Base-by-base conservation (phyloP, 2,888 invertebrate species). In the Hirtodrosophila confusa region DNA sequence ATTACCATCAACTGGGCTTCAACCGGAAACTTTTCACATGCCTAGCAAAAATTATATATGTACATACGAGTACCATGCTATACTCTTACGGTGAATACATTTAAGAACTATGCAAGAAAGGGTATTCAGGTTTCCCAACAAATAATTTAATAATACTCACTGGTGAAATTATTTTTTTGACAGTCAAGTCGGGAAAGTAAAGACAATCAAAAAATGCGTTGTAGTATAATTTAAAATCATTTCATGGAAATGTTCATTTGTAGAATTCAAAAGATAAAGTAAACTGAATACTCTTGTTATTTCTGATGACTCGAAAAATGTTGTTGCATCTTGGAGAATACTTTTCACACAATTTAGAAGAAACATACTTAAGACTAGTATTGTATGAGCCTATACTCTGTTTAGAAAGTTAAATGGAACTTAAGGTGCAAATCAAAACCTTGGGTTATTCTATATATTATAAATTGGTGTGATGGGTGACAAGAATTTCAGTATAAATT, bases 141-240 rank as follows among this genome's bases (percentile, higher is more conserved):
- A 51, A 51, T 53, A 37, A 33, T 58, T 41, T 53, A n/a, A 43
- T 47, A 48, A 39, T 60, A 35, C 33, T 37, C 11, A 37, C 44
- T 37, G 17, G 44, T 23, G 10, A 10, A 54, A 27, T 44, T 7
- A 35, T 27, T 27, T 44, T 11, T 41, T n/a, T 3, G 3, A 10
- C n/a, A 44, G 2, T 3, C 6, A 23, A 33, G 45, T 31, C 40
- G 24, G 24, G 11, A 55, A 12, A 24, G 6, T 33, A 40, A 12
- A 8, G 2, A 33, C 44, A 41, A 17, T 17, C 17, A 17, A 17
- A 39, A 6, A 11, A 3, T 17, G 4, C 3, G 12, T 17, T 47
- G 24, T 11, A 9, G 4, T 37, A 41, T 53, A 31, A 41, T 33
- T 33, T 10, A 7, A 54, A 33, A 35, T 48, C 48, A 39, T 48